phyloP scores from a whole-genome alignment of 2,113 vertebrate genomes.

The Ginglymostoma cirratum region DNA sequence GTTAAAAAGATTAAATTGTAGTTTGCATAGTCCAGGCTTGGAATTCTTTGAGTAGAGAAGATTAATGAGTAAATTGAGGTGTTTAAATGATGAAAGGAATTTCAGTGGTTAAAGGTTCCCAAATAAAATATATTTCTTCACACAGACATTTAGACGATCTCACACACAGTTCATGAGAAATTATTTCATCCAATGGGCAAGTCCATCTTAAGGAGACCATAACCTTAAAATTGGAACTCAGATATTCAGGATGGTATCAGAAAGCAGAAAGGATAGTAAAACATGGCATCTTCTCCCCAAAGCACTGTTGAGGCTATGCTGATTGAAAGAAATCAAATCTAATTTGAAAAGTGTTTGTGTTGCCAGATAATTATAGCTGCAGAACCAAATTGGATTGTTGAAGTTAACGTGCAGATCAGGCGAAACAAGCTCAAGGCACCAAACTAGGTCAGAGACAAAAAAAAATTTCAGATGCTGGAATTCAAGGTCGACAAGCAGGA shows the following conservation, averaged over 20 bases:
- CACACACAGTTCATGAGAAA: neutral
- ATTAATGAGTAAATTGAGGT: neutral
- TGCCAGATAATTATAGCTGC: too few relatives aligned
- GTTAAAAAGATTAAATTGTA: neutral
- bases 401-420: neutral
- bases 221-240: neutral
- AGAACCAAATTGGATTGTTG: too few relatives aligned
- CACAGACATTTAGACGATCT: neutral
- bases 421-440: neutral
- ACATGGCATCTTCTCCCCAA: neutral
- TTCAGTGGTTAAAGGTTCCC: neutral
- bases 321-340: neutral
- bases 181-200: neutral
- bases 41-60: neutral
- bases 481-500: too few relatives aligned
- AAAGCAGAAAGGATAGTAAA: neutral
- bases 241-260: neutral
- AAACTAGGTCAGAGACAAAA: neutral
- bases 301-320: neutral
- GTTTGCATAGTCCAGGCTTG: neutral
- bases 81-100: neutral
- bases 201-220: neutral
- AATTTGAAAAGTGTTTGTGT: neutral
- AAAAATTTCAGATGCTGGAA: too few relatives aligned
- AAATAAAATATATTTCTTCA: neutral